Evolutionary conservation across 92 coral and sea anemone species (phyloP), one percentile per base, ranked within the genome.

Genomic region (Heteractis magnifica): DNA sequence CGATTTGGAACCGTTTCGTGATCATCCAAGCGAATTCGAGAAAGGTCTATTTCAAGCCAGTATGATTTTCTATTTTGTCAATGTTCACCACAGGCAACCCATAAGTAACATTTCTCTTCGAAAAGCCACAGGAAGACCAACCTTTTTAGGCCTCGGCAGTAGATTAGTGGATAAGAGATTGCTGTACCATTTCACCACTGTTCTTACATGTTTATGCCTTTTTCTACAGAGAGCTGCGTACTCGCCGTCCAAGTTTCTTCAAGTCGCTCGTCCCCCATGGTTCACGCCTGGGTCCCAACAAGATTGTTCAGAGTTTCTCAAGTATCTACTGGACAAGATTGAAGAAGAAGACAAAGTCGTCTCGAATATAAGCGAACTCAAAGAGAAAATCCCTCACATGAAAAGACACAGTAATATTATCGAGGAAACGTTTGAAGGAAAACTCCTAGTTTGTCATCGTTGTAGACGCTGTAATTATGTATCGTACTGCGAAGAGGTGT

Each of bases 251-350:
- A 94, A 85, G 86, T 96, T 96, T 81, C 95, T 94, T 60, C 86
- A 91, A 11, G 92, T 87, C 7, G 95, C 99, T 13, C 89, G 99
- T n/a, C 99, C 99, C 14, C 94, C 99, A 15, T 96, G 99, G 99
- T 96, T 96, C 84, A 85, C 97, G 0, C 88, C 94, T 51, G 98
- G 99, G 8, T 90, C 99, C 16, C 99, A 96, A 78, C 99, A 96
- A 80, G 99, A 96, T 52, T 96, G 99, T 80, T 96, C 96, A 10
- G 99, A 96, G 60, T 96, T 96, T 78, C 92, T 96, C 20, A 94
- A 96, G 82, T 96, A 86, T 58, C 90, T 96, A 20, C 89, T 96
- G 83, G 99, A 96, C 87, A 94, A 90, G 65, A 62, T 94, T 12
- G 95, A 95, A 60, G 92, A 89, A 19, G 99, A 96, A 86, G 99